Conservation (phyloP, 2,113 vertebrate species). For the Piprites chloris region DNA sequence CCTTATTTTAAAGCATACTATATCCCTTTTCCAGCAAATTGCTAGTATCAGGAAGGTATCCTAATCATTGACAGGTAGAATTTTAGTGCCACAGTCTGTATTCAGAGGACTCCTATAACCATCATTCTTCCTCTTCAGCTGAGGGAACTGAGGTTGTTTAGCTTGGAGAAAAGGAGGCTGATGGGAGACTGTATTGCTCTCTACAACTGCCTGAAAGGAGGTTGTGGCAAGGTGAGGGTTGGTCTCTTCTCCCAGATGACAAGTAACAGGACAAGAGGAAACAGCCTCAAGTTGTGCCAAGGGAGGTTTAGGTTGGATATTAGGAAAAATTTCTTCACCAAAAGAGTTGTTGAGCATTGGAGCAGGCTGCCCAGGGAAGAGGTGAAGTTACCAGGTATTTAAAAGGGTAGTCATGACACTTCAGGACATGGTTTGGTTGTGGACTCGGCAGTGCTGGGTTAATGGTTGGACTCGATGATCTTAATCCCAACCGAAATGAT, state of each 20-base stretch:
- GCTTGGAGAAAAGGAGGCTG: not conserved
- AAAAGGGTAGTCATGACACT: not conserved
- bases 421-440: not conserved
- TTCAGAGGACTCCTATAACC: not conserved
- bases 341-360: not conserved
- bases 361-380: not conserved
- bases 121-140: not conserved
- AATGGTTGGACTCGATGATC: not conserved
- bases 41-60: not conserved
- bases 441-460: not conserved
- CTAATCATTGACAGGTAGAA: not conserved
- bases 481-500: not conserved
- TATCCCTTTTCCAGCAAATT: not conserved
- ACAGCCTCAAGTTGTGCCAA: rapidly evolving
- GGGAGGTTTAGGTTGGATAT: not conserved
- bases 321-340: not conserved
- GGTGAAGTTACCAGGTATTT: not conserved
- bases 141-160: not conserved
- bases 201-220: not conserved
- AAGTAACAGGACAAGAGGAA: not conserved
- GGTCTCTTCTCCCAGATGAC: not conserved
- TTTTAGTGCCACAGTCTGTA: not conserved
- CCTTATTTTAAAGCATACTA: not conserved
- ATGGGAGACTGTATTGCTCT: not conserved
- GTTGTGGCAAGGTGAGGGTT: not conserved